These are phyloP conservation scores for Hyles euphorbiae DNA, from an alignment of 1,140 invertebrate genomes.

Conservation along the genomic window DNA sequence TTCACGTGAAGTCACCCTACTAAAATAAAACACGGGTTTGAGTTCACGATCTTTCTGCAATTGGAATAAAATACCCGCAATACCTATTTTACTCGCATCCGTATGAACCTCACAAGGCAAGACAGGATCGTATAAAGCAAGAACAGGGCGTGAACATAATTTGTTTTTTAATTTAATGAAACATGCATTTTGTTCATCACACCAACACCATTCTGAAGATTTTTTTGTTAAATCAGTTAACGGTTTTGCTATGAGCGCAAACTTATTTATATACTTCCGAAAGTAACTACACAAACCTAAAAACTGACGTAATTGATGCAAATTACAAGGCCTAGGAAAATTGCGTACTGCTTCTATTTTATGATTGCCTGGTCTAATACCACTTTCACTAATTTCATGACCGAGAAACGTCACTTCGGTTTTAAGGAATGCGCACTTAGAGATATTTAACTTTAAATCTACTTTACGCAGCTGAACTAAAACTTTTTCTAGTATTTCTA, in stretches of 20 bases:
- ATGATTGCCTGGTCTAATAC: slow-evolving; percentile 31
- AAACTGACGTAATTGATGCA: slow-evolving; percentile 16
- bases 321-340: background rate
- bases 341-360: slow-evolving; percentile 38
- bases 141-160: slow-evolving; percentile 25
- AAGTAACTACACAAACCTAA: slow-evolving; percentile 38
- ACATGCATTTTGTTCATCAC: slow-evolving; percentile 27
- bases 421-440: slow-evolving; percentile 28
- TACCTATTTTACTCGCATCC: slow-evolving; percentile 24
- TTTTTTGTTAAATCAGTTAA: slow-evolving; percentile 45
- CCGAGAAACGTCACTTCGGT: slow-evolving; percentile 18
- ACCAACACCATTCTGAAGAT: slow-evolving; percentile 38
- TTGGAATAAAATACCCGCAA: slow-evolving; percentile 36
- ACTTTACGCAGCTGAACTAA: slow-evolving; percentile 8
- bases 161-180: slow-evolving; percentile 22
- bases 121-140: slow-evolving; percentile 38
- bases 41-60: slow-evolving; percentile 10
- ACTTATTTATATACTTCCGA: slow-evolving; percentile 39
- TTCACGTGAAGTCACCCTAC: slow-evolving; percentile 24
- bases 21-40: slow-evolving; percentile 26
- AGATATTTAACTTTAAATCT: slow-evolving; percentile 27
- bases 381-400: slow-evolving; percentile 10
- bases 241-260: slow-evolving; percentile 40
- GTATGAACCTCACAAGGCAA: slow-evolving; percentile 32
- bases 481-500: slow-evolving; percentile 15